These are phyloP conservation scores for Ellobium chinense DNA, from an alignment of 2,888 invertebrate genomes.

Conservation along the genomic window DNA sequence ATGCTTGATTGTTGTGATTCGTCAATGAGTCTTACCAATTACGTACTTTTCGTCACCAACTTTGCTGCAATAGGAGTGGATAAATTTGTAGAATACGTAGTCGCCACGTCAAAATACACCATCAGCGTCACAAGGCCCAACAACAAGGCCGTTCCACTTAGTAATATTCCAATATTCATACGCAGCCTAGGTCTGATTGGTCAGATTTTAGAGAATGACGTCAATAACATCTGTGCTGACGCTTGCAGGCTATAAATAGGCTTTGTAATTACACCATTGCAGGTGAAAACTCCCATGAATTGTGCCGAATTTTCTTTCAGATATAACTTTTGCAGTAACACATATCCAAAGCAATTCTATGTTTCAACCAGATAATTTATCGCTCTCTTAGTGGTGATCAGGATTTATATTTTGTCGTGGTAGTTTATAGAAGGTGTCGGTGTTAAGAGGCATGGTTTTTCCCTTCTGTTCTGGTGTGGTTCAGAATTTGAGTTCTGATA, in stretches of 20 bases:
- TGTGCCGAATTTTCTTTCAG: background rate
- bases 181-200: conserved; percentile 58
- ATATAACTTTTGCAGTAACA: background rate
- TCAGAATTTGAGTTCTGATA: too few species aligned
- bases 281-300: background rate
- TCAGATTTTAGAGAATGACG: conserved; percentile 55
- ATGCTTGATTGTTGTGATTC: conserved; percentile 74
- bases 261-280: background rate
- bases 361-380: background rate
- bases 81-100: conserved; percentile 93
- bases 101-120: conserved; percentile 79
- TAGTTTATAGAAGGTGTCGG: background rate
- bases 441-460: background rate
- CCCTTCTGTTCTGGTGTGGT: too few species aligned
- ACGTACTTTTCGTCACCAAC: conserved; percentile 97
- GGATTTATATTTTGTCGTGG: background rate
- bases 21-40: conserved; percentile 82
- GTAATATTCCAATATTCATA: conserved; percentile 56
- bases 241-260: conserved; percentile 41
- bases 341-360: background rate
- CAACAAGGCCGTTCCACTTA: conserved; percentile 65
- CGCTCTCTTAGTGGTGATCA: background rate
- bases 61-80: conserved; percentile 96
- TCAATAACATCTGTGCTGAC: conserved; percentile 57
- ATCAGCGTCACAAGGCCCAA: conserved; percentile 73